Evolutionary conservation across 2,888 invertebrate genomes (phyloP).

Genomic region (Gymnocheta viridis): DNA sequence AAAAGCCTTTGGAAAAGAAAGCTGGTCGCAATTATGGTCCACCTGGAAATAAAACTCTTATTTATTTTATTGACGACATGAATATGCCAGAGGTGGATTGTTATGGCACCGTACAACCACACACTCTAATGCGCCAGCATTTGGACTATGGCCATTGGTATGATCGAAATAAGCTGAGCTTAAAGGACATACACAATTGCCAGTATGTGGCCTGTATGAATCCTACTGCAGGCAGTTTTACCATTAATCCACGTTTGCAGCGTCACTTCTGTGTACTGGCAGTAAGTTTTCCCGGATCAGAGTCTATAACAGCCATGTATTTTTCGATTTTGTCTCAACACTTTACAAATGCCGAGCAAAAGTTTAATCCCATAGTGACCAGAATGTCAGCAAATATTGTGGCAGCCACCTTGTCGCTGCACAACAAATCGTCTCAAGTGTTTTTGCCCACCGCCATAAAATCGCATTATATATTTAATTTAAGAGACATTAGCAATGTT

Average conservation of each 20-base stretch:
- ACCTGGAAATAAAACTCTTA: constrained; percentile 94
- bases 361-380: constrained; percentile 87
- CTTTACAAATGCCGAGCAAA: constrained; percentile 90
- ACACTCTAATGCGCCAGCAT: constrained; percentile 96
- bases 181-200: constrained; percentile 98
- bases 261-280: constrained; percentile 95
- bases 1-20: constrained; percentile 97
- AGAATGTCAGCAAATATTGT: constrained; percentile 89
- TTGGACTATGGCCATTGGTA: constrained; percentile 98
- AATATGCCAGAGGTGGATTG: constrained; percentile 97
- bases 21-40: constrained; percentile 97
- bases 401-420: constrained; percentile 90
- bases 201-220: constrained; percentile 99
- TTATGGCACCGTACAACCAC: constrained; percentile 98
- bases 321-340: constrained; percentile 94
- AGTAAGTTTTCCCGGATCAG: constrained; percentile 89
- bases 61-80: constrained; percentile 98
- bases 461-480: constrained; percentile 98
- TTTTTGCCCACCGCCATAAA: constrained; percentile 98
- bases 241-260: constrained; percentile 96
- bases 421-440: constrained; percentile 92
- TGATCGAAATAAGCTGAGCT: constrained; percentile 91
- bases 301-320: constrained; percentile 94
- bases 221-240: constrained; percentile 98
- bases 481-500: constrained; percentile 96